These are phyloP conservation scores for Drosophila sturtevanti DNA, from an alignment of 1,140 invertebrate species.

Conservation along the genomic window DNA sequence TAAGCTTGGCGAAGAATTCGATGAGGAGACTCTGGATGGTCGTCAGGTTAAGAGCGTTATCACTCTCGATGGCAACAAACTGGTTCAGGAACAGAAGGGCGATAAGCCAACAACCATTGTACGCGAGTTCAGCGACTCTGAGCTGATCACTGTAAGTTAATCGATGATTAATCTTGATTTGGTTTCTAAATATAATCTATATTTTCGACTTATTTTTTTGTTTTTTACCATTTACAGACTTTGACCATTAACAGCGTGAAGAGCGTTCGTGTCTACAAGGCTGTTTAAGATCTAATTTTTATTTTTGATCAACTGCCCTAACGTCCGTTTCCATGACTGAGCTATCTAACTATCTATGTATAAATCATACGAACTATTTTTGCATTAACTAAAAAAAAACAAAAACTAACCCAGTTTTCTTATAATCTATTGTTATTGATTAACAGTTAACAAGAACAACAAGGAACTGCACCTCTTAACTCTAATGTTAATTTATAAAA, in stretches of 20 bases:
- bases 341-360: constrained; percentile 31
- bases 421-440: constrained; percentile 64
- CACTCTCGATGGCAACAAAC: constrained; percentile 87
- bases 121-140: constrained; percentile 87
- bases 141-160: constrained; percentile 86
- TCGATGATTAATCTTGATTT: not conserved
- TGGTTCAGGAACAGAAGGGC: constrained; percentile 88
- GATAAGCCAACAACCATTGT: constrained; percentile 87
- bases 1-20: constrained; percentile 91
- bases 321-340: constrained; percentile 54
- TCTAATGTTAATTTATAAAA: constrained; percentile 61
- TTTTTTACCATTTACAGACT: constrained; percentile 84
- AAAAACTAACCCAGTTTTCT: constrained; percentile 67
- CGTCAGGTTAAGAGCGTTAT: constrained; percentile 90
- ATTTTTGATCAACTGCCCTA: constrained; percentile 7
- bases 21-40: constrained; percentile 93
- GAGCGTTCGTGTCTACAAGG: constrained; percentile 89
- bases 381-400: constrained; percentile 37
- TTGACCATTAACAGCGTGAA: constrained; percentile 89
- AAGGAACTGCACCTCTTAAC: constrained; percentile 57
- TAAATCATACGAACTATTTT: constrained; percentile 46
- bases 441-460: constrained; percentile 37
- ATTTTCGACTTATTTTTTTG: constrained; percentile 5
- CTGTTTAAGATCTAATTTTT: constrained; percentile 38
- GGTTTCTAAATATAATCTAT: constrained; percentile 9